Base-by-base conservation (phyloP, 2,888 invertebrate species). In the Tricholauxania praeusta region DNA sequence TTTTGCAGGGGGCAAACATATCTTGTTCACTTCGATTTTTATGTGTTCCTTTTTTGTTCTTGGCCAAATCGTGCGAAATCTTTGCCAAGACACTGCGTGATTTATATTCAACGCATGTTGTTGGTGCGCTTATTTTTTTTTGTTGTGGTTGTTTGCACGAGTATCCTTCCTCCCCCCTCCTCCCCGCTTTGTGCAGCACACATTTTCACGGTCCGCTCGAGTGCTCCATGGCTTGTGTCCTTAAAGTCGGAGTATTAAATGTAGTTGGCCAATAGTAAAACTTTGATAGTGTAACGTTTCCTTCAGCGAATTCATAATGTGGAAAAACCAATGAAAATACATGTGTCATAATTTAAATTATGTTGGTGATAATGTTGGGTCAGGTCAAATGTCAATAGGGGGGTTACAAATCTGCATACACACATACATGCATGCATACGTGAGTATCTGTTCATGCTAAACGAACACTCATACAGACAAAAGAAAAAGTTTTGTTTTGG, bases 91-190 rank as follows among this genome's bases (percentile, higher is more conserved):
- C 74, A 69, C 73, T 69, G 74, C 74, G 74, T 77, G 76, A 77
- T 76, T 76, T 74, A 81, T 79, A 76, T 75, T 76, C 76, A 77
- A 71, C 75, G 73, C 71, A 75, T 76, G 74, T 73, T 77, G 68
- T 71, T 70, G 74, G 71, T 71, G 39, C 53, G 72, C 74, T 71
- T 72, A 72, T 28, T 57, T 47, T 28, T 60, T 62, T 22, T 47
- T 62, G 47, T 74, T 74, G 66, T 39, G 17, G 32, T 52, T 22
- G 52, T 66, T 47, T n/a, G 17, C 17, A 47, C 28, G 8, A 17
- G 55, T 66, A 39, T 66, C 32, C 12, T 66, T 32, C 32, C 1
- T 10, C 19, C 19, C n/a, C 53, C 15, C 8, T 10, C 19, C n/a
- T n/a, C 15, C 8, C 28, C 28, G 51, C 69, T 53, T 51, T 22